Conservation (phyloP, 64 coral and sea anemone genomes). For the Astreopora myriophthalma region DNA sequence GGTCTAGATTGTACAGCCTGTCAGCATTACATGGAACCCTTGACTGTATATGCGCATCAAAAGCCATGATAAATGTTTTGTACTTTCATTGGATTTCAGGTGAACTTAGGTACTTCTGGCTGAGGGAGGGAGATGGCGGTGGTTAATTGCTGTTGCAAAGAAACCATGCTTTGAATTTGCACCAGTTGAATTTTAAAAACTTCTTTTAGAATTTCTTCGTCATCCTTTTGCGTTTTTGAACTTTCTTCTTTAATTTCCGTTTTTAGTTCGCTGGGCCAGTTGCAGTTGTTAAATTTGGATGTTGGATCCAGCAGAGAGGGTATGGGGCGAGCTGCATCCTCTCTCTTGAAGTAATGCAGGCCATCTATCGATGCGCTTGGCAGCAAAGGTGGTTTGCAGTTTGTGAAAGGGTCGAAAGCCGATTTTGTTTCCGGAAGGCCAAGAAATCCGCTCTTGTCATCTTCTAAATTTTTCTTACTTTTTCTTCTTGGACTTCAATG, state of each 20-base stretch:
- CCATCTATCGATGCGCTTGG: too few species aligned
- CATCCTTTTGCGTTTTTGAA: background rate
- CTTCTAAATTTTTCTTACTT: too few species aligned
- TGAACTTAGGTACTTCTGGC: conserved; percentile 22
- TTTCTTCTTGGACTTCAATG: background rate
- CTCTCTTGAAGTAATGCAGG: too few species aligned
- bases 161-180: background rate
- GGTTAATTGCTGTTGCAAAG: background rate
- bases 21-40: background rate
- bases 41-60: background rate
- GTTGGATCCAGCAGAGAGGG: too few species aligned
- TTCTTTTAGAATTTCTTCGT: background rate
- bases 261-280: background rate
- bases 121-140: background rate
- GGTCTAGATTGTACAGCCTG: conserved; percentile 38
- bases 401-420: too few species aligned
- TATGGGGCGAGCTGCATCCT: too few species aligned
- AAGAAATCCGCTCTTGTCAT: background rate
- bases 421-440: too few species aligned
- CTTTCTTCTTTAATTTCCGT: background rate
- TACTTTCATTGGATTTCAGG: conserved; percentile 8
- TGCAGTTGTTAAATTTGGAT: background rate
- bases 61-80: background rate
- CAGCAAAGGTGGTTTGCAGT: too few species aligned
- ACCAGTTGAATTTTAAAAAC: background rate